Conservation (phyloP, 2,797 vertebrate species). For the Percopsis omiscomaycus region DNA sequence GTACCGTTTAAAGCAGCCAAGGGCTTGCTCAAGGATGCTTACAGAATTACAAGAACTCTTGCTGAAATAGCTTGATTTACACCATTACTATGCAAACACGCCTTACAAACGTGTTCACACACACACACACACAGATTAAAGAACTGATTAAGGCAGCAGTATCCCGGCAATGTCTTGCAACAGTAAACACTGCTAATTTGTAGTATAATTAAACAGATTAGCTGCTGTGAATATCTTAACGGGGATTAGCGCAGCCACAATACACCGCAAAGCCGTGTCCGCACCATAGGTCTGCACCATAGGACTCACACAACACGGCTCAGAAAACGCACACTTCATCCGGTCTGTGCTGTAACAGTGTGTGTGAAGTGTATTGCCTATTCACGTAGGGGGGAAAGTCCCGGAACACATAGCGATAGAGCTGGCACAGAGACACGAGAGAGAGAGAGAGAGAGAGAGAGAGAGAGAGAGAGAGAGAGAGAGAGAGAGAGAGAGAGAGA, state of each 20-base stretch:
- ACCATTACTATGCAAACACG: not conserved
- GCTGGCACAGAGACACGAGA: not conserved
- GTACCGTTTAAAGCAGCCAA: constrained; percentile 58
- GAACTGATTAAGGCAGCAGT: constrained; percentile 62
- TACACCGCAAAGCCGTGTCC: constrained; percentile 37
- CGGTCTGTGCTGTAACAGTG: constrained; percentile 1
- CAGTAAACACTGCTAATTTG: constrained; percentile 74
- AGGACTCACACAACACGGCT: constrained; percentile 1
- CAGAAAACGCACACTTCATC: constrained; percentile 18
- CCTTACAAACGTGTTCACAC: constrained; percentile 36
- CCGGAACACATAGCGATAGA: not conserved
- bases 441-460: not conserved
- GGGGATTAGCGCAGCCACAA: constrained; percentile 65
- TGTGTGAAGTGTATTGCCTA: not conserved
- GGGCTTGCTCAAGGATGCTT: constrained; percentile 5
- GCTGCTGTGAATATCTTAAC: constrained; percentile 69
- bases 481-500: too few relatives aligned
- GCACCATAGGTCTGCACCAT: constrained; percentile 15
- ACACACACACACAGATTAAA: constrained; percentile 52
- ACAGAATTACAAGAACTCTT: not conserved
- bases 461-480: not conserved
- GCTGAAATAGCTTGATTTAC: constrained; percentile 43
- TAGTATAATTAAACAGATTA: constrained; percentile 77
- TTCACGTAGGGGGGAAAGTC: not conserved
- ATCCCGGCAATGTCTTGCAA: constrained; percentile 66